These are phyloP conservation scores for Peribatodes rhomboidaria DNA, from an alignment of 2,888 invertebrate genomes.

Conservation along the genomic window DNA sequence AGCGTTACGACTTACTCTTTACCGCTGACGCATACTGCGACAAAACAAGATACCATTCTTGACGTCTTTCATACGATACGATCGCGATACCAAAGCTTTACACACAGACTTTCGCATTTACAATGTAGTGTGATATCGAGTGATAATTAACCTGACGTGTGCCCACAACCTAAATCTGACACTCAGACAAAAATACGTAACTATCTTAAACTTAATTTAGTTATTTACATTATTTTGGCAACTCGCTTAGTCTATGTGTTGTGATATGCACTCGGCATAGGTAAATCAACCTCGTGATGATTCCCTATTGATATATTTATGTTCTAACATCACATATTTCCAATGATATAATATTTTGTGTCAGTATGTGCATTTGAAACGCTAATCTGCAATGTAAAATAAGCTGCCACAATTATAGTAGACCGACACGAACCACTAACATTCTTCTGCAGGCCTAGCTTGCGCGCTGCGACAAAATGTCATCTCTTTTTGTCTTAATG, in stretches of 20 bases:
- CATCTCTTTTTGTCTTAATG: too few relatives aligned
- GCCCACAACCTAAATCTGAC: slow-evolving; percentile 71
- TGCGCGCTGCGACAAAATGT: too few relatives aligned
- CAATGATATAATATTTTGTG: slow-evolving; percentile 63
- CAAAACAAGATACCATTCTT: too few relatives aligned
- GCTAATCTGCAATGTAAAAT: slow-evolving; percentile 1
- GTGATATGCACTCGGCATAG: slow-evolving; percentile 81
- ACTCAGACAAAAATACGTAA: slow-evolving; percentile 64
- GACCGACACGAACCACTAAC: background rate
- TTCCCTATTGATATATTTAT: slow-evolving; percentile 75
- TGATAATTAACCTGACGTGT: slow-evolving; percentile 48
- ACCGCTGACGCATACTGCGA: too few relatives aligned
- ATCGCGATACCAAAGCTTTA: too few relatives aligned
- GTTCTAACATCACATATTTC: slow-evolving; percentile 77
- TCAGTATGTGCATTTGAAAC: slow-evolving; percentile 36
- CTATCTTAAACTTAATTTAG: slow-evolving; percentile 47
- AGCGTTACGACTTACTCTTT: too few relatives aligned
- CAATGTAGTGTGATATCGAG: background rate
- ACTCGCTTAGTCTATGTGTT: slow-evolving; percentile 80
- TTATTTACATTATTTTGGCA: slow-evolving; percentile 85
- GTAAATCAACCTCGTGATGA: slow-evolving; percentile 67
- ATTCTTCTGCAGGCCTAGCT: too few relatives aligned
- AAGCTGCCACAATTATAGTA: background rate
- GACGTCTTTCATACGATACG: too few relatives aligned
- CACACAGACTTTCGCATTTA: slow-evolving; percentile 1